Evolutionary conservation across 2,888 invertebrate species (phyloP).

Genomic region (Leuctra nigra): DNA sequence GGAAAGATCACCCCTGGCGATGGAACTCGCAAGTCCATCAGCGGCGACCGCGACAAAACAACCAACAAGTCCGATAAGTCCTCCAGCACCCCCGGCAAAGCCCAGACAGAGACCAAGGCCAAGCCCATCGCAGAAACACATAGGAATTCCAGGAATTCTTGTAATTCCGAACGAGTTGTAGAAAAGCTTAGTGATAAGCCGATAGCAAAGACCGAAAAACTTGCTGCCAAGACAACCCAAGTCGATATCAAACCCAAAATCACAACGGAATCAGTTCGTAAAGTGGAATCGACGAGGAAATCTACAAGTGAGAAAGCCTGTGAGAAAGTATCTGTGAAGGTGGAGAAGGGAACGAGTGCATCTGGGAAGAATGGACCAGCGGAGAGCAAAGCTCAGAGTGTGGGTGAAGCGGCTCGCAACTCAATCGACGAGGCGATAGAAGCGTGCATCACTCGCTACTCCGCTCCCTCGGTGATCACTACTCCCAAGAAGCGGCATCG

Average conservation of each 20-base stretch:
- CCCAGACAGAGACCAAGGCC: neutral
- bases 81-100: neutral
- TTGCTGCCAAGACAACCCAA: neutral
- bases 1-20: neutral
- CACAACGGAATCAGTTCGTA: slow-evolving; percentile 26
- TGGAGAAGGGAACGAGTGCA: slow-evolving; percentile 21
- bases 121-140: slow-evolving; percentile 4
- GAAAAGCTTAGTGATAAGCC: neutral
- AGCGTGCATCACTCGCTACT: slow-evolving; percentile 46
- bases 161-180: neutral
- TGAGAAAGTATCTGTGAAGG: slow-evolving; percentile 25
- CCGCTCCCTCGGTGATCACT: slow-evolving; percentile 39
- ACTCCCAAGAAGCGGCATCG: slow-evolving; percentile 70
- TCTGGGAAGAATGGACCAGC: slow-evolving; percentile 17
- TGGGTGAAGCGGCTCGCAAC: slow-evolving; percentile 27
- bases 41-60: slow-evolving; percentile 9
- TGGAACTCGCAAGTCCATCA: neutral
- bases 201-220: neutral
- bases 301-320: slow-evolving; percentile 26
- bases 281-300: slow-evolving; percentile 46
- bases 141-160: slow-evolving; percentile 1
- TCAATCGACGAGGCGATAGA: slow-evolving; percentile 51
- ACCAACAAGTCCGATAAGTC: neutral
- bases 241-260: slow-evolving; percentile 20
- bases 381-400: slow-evolving; percentile 9